Conservation (phyloP, 2,888 invertebrate species). For the Drosophila buzzatii region DNA sequence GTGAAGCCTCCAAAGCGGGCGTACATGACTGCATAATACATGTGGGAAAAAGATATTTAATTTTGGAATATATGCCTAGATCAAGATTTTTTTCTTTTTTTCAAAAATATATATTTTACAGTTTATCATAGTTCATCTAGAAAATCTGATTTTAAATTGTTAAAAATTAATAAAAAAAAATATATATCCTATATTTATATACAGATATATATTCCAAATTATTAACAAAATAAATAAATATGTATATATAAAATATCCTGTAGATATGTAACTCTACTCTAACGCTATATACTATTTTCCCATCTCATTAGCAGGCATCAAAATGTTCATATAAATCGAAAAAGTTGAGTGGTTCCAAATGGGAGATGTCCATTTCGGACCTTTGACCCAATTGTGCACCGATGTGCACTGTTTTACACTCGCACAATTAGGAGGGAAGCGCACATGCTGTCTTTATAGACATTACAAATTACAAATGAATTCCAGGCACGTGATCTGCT, state of each 20-base stretch:
- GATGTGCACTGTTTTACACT: conserved; percentile 45
- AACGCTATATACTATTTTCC: background rate
- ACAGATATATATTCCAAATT: too few species aligned
- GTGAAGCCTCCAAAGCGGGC: background rate
- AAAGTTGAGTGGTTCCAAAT: conserved; percentile 22
- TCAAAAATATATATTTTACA: too few species aligned
- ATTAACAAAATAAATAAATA: too few species aligned
- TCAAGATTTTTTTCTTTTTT: too few species aligned
- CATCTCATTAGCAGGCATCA: background rate
- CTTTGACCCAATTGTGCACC: conserved; percentile 53
- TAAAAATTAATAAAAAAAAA: too few species aligned
- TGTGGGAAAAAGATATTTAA: background rate
- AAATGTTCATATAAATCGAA: conserved; percentile 2
- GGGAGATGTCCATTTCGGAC: conserved; percentile 41
- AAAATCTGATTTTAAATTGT: too few species aligned
- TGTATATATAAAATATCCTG: too few species aligned
- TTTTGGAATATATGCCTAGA: background rate
- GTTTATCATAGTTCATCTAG: too few species aligned
- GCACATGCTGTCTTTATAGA: conserved; percentile 42
- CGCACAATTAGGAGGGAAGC: conserved; percentile 55
- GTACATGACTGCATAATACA: background rate
- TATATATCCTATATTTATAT: too few species aligned
- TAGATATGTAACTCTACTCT: background rate
- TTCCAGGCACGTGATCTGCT: conserved; percentile 66
- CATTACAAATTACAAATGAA: conserved; percentile 70